Percentiles rank a stretch among this genome's conserved stretches.
Evolutionary conservation across 2,113 vertebrate genomes (phyloP).

Genomic region (Podarcis cretensis): DNA sequence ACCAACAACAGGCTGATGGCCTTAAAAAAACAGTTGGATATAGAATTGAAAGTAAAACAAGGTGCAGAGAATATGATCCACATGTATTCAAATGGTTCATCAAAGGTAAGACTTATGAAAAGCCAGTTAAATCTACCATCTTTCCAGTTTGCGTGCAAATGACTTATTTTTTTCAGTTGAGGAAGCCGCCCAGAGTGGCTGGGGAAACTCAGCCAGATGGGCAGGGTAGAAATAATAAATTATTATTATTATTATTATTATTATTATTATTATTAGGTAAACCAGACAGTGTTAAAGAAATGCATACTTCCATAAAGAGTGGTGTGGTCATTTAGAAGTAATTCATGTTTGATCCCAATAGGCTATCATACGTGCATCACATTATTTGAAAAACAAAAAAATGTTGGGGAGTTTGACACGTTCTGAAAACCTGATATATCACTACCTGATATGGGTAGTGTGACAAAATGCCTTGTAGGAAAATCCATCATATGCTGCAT

Average conservation of each 20-base stretch:
- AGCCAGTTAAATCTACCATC: not conserved
- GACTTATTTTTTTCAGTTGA: not conserved
- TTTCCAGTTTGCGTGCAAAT: conserved; percentile 6
- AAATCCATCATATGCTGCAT: not conserved
- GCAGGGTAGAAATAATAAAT: no score
- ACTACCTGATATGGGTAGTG: not conserved
- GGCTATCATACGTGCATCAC: not conserved
- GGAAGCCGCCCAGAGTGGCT: not conserved
- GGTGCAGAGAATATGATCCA: conserved; percentile 99
- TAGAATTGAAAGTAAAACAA: conserved; percentile 98
- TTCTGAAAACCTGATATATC: not conserved
- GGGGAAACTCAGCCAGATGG: no score
- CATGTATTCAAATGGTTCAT: conserved; percentile 98
- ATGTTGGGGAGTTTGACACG: not conserved
- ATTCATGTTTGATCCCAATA: not conserved
- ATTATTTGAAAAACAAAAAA: not conserved
- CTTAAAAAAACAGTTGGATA: conserved; percentile 95
- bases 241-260: no score
- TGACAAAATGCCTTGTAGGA: not conserved
- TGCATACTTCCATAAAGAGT: not conserved
- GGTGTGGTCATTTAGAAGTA: not conserved
- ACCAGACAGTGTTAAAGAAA: not conserved
- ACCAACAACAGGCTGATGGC: conserved; percentile 90
- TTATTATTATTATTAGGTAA: not conserved
- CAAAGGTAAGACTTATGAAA: conserved; percentile 85